A percentile compares a stretch with the other conserved stretches of the same genome.
Evolutionary conservation across 2,113 vertebrate genomes (phyloP).

Genomic region (Enhydra lutris): DNA sequence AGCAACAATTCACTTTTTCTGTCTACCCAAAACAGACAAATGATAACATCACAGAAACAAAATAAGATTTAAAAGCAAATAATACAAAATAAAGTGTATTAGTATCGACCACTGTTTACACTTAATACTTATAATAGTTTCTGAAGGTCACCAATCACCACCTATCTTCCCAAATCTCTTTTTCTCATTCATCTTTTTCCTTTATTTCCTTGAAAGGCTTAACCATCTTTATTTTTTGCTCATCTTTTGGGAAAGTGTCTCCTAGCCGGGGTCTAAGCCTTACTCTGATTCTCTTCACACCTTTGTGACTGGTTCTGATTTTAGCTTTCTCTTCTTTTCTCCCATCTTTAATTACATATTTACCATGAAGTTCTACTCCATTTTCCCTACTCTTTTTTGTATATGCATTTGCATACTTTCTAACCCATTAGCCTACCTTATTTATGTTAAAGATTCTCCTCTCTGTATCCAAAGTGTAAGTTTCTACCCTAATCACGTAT

Average conservation of each 20-base stretch:
- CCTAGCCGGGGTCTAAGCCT: not conserved
- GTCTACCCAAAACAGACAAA: not conserved
- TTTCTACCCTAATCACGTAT: not conserved
- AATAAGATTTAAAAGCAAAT: not conserved
- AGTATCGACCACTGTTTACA: not conserved
- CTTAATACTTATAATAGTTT: not conserved
- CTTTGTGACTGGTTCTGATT: not conserved
- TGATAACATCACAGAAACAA: not conserved
- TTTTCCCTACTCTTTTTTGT: not conserved
- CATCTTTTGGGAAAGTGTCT: not conserved
- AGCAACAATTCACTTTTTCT: not conserved
- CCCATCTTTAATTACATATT: not conserved
- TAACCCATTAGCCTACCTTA: not conserved
- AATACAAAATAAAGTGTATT: not conserved
- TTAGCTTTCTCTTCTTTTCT: not conserved
- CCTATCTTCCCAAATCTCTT: not conserved
- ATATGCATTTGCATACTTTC: not conserved
- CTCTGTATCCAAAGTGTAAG: not conserved
- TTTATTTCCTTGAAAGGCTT: not conserved
- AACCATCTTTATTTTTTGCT: not conserved
- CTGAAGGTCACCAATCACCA: not conserved
- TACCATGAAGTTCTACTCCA: not conserved
- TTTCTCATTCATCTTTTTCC: not conserved
- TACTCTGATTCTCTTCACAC: not conserved
- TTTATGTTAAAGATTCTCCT: not conserved